Evolutionary conservation across 2,888 invertebrate genomes (phyloP), one percentile per base, ranked within the genome.

Genomic region (Oxycera nigricornis): DNA sequence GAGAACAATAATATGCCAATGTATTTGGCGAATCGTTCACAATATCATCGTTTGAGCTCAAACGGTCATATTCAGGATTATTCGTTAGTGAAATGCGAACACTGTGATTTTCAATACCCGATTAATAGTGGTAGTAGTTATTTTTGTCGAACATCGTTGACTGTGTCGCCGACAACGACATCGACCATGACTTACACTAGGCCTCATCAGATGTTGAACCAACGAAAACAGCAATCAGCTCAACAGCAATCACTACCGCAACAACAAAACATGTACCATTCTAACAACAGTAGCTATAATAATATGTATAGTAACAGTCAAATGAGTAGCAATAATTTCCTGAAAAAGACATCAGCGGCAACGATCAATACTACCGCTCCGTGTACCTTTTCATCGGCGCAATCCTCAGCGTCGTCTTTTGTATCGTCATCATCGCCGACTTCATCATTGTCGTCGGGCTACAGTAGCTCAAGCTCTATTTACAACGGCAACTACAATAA

Each of bases 21-120:
- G 80, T 89, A 88, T 86, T 88, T 89, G 81, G 88, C 88, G 79
- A 90, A 90, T 84, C 88, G 89, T 80, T 90, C 90, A 59, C 88
- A 89, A 82, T 89, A 89, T 80, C 88, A 89, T 82, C 88, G 89
- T 68, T 84, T 89, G 80, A 88, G 88, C 6, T 87, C 87, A 9
- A 86, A 87, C 75, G 88, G 87, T 79, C 86, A 88, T 76, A 86
- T 85, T 81, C 87, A 88, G 82, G 88, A 89, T 84, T 89, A 89
- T 80, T 87, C 88, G 83, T 87, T 85, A 81, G 88, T 88, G 78
- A 83, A 84, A 80, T 88, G 88, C 83, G 85, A 84, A 80, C 81
- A 83, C 76, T 88, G 88, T 78, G 88, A 86, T 81, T 88, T 88
- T 82, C 81, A 86, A 76, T 88, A 86, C 78, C 78, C 80, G 75